Evolutionary conservation across 2,797 vertebrate species (phyloP).

Genomic region (Catamblyrhynchus diadema): DNA sequence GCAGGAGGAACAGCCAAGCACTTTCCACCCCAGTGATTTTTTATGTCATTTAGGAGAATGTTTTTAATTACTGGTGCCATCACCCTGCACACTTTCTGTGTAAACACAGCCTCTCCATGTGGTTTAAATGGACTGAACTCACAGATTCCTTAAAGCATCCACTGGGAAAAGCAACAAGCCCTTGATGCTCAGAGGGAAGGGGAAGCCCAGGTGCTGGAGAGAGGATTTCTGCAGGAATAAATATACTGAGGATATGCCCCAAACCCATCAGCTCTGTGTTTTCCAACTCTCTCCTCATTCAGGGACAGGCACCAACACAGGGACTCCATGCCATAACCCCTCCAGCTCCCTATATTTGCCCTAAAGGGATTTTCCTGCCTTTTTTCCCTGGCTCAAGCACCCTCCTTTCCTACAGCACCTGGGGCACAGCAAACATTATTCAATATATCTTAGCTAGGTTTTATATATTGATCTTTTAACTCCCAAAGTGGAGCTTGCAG

Average conservation of each 20-base stretch:
- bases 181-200: not conserved
- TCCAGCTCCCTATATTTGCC: fast-evolving
- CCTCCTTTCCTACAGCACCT: not conserved
- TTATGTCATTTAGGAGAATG: not conserved
- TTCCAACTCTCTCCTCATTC: not conserved
- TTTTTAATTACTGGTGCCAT: not conserved
- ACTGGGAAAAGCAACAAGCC: not conserved
- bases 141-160: not conserved
- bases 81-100: not conserved
- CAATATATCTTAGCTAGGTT: not conserved
- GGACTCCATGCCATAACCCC: fast-evolving
- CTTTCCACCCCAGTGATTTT: not conserved
- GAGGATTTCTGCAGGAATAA: not conserved
- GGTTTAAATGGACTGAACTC: not conserved
- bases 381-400: not conserved
- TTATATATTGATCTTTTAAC: not conserved
- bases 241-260: not conserved
- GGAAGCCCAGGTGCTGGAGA: not conserved
- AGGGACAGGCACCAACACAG: not conserved
- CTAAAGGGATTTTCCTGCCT: not conserved
- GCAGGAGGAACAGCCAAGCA: not conserved
- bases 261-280: not conserved
- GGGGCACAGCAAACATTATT: fast-evolving
- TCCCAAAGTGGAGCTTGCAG: not conserved
- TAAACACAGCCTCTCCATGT: not conserved